Evolutionary conservation across 2,113 vertebrate species (phyloP).

Genomic region (Rhinolophus sinicus): DNA sequence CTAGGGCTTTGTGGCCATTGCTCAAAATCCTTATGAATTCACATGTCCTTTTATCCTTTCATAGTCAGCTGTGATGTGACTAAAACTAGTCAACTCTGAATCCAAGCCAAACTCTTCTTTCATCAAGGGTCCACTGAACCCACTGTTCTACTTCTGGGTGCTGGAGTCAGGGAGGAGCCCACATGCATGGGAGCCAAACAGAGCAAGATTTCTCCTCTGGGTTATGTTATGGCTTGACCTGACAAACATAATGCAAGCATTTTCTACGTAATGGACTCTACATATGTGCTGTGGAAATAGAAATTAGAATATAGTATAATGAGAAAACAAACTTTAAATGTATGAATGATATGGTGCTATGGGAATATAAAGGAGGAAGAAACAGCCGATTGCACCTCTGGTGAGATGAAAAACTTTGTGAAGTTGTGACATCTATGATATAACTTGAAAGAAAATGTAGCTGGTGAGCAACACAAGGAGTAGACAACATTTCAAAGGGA

Average conservation of each 20-base stretch:
- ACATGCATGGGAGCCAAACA: background rate
- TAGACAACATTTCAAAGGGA: background rate
- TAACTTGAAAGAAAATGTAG: background rate
- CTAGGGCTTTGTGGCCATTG: background rate
- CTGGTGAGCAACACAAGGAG: background rate
- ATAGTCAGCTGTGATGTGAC: background rate
- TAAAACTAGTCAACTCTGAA: background rate
- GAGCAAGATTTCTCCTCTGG: fast-evolving
- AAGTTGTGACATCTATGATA: background rate
- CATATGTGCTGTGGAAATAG: background rate
- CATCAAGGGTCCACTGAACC: background rate
- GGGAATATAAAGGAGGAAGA: background rate
- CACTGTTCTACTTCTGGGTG: background rate
- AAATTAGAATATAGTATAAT: background rate
- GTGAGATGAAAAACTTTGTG: background rate
- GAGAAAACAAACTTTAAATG: background rate
- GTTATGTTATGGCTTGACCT: background rate
- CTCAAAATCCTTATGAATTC: background rate
- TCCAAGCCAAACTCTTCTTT: background rate
- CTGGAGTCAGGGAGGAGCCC: background rate
- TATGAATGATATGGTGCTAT: background rate
- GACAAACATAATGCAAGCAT: background rate
- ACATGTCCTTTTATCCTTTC: background rate
- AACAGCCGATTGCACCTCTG: background rate
- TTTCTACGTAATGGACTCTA: background rate